Evolutionary conservation across 2,113 vertebrate species (phyloP), one percentile per base, ranked within the genome.

Genomic region (Indri indri): DNA sequence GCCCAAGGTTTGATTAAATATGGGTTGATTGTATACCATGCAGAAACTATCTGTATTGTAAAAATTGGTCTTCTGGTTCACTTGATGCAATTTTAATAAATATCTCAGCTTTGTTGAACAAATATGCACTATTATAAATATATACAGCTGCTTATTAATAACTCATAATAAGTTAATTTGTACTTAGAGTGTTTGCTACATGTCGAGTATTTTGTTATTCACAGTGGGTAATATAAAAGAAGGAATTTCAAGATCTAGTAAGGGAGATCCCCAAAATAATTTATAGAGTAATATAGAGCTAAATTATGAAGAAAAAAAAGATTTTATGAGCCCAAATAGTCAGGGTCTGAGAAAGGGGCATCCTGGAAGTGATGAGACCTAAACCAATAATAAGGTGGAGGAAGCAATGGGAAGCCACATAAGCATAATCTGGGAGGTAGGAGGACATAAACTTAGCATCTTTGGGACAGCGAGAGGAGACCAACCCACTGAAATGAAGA

Each of bases 91-190:
- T 97, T 11, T 50, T 96, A 82, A 61, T 70, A 85, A 91, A 66
- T 95, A 73, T 73, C 4, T 88, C 94, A 50, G 6, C 85, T 82
- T 63, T 91, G 57, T 59, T 82, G 54, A 80, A 11, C 4, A 82
- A 95, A 83, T 40, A 87, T 52, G 54, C 79, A 16, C 71, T 94
- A 7, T 89, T 80, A 70, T 59, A 80, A 80, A 92, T 83, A 86
- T 93, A 30, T 91, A 42, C 23, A 95, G 83, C n/a, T 87, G 57
- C 90, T 95, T 96, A 74, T 88, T 93, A 93, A 88, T 90, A n/a
- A 14, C 54, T 92, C 30, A 94, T 80, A 66, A 40, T 77, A 84
- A 88, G 25, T 91, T 96, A 61, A 95, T 82, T 94, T 96, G 47
- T 95, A 86, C n/a, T 93, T 85, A 82, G 1, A 88, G 11, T 88